phyloP scores from a whole-genome alignment of 2,113 vertebrate species.

The Oreotragus oreotragus region DNA sequence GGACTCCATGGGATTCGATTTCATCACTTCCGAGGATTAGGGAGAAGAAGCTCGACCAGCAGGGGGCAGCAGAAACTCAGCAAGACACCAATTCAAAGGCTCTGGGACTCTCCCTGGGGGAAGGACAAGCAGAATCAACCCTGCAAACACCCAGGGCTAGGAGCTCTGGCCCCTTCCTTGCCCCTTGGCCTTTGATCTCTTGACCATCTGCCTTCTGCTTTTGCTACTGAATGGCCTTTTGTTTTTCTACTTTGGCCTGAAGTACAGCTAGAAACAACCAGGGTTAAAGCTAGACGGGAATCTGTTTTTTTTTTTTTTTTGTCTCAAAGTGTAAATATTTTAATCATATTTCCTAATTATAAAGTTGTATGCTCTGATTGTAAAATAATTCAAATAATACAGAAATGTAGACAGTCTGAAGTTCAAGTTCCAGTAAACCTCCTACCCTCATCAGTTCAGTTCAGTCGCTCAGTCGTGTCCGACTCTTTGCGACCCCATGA shows the following conservation, averaged over 20 bases:
- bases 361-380: background rate
- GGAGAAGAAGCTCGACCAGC: background rate
- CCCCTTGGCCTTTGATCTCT: background rate
- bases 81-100: background rate
- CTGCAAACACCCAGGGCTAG: background rate
- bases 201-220: background rate
- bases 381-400: slow-evolving; percentile 24
- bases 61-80: slow-evolving; percentile 8
- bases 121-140: accelerated
- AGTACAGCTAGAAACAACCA: background rate
- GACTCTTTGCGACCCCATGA: too few relatives aligned
- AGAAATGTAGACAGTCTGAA: background rate
- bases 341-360: background rate
- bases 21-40: background rate
- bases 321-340: background rate
- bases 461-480: too few relatives aligned
- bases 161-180: background rate
- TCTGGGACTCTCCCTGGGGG: background rate
- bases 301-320: background rate
- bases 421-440: background rate
- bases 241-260: background rate
- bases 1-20: accelerated
- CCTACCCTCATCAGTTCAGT: background rate
- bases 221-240: background rate
- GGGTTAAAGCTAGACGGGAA: background rate